Conservation (phyloP, 1,140 invertebrate species). For the Drosophila pandora region DNA sequence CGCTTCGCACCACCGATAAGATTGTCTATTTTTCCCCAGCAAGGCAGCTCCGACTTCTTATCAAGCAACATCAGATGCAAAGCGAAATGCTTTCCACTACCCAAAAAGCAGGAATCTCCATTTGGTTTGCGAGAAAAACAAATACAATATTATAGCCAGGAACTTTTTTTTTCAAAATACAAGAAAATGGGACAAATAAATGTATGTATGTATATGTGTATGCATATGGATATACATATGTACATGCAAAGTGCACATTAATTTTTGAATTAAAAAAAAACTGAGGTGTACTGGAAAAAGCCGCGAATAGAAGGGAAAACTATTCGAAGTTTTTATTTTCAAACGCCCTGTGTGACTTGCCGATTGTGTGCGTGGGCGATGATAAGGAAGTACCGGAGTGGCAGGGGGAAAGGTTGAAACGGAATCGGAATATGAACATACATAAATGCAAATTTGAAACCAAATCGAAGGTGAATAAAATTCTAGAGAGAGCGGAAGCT, state of each 20-base stretch:
- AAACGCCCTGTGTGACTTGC: constrained; percentile 26
- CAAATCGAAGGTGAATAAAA: constrained; percentile 8
- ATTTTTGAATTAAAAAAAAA: not conserved
- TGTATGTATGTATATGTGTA: too few species aligned
- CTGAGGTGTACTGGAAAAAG: not conserved
- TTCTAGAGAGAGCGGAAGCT: constrained; percentile 43
- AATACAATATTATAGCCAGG: constrained; percentile 24
- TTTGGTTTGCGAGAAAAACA: constrained; percentile 19
- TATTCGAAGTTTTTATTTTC: constrained; percentile 62
- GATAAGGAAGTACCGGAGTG: constrained; percentile 11
- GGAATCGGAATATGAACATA: constrained; percentile 9
- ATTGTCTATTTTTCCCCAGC: not conserved
- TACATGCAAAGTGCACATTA: too few species aligned
- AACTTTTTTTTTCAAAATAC: constrained; percentile 9
- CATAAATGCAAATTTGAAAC: constrained; percentile 6
- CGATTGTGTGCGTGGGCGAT: constrained; percentile 27
- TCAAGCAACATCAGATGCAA: constrained; percentile 30
- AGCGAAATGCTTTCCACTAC: not conserved
- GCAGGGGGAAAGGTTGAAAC: constrained; percentile 5
- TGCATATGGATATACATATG: too few species aligned
- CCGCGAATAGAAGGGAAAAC: constrained; percentile 20
- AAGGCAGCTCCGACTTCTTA: constrained; percentile 33
- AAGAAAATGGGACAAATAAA: not conserved
- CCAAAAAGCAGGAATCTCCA: too few species aligned
- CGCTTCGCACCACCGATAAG: constrained; percentile 20